phyloP scores from a whole-genome alignment of 2,888 invertebrate species.

The Melanchra persicariae region DNA sequence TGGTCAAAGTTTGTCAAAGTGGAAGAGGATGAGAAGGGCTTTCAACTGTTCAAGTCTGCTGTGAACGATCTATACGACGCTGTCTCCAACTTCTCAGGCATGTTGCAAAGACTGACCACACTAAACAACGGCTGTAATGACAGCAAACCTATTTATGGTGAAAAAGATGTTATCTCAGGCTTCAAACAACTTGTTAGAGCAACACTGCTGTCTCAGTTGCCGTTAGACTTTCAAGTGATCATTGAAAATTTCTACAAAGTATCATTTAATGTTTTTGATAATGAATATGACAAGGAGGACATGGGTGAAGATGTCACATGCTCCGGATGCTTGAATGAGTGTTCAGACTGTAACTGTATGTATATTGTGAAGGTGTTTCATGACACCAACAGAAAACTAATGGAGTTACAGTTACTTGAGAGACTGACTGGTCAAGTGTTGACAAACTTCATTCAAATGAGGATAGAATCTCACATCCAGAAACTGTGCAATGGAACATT shows the following conservation, averaged over 20 bases:
- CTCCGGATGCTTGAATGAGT: conserved; percentile 93
- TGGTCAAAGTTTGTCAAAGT: conserved; percentile 92
- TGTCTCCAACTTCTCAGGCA: conserved; percentile 89
- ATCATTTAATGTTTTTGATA: conserved; percentile 93
- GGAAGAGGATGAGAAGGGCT: conserved; percentile 90
- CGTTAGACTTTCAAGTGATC: conserved; percentile 92
- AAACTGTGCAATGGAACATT: conserved; percentile 96
- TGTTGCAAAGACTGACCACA: conserved; percentile 89
- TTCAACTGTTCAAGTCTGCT: conserved; percentile 92
- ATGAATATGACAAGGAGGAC: conserved; percentile 87
- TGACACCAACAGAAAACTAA: conserved; percentile 94
- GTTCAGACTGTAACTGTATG: conserved; percentile 91
- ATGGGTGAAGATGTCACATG: conserved; percentile 92
- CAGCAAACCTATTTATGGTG: conserved; percentile 88
- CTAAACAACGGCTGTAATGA: conserved; percentile 87
- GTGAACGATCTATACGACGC: conserved; percentile 92
- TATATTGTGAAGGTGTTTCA: conserved; percentile 93
- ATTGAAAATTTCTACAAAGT: conserved; percentile 94
- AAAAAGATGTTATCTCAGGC: conserved; percentile 88
- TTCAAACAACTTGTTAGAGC: conserved; percentile 93
- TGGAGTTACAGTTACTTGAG: conserved; percentile 95
- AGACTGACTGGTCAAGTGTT: conserved; percentile 96
- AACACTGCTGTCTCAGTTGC: conserved; percentile 93
- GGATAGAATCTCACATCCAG: conserved; percentile 96
- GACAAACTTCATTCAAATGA: conserved; percentile 95